Evolutionary conservation across 2,113 vertebrate genomes (phyloP).

Genomic region (Chloroceryle aenea): DNA sequence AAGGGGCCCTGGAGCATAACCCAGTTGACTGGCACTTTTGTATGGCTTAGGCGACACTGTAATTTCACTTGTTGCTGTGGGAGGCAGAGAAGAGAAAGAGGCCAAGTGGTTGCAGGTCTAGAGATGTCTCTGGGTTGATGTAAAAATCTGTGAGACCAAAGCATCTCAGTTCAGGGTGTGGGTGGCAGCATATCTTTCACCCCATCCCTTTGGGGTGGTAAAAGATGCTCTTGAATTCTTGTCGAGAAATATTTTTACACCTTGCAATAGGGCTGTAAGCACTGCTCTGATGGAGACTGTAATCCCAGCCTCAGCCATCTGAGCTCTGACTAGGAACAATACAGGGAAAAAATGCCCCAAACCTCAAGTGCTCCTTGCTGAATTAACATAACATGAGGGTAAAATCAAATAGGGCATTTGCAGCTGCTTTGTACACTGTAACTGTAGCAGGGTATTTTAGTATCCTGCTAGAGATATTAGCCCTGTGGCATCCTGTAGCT

Average conservation of each 20-base stretch:
- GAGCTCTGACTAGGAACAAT: background rate
- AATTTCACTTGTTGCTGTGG: background rate
- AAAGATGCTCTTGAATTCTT: background rate
- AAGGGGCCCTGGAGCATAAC: background rate
- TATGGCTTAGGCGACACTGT: background rate
- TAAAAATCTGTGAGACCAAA: background rate
- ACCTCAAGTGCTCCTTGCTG: background rate
- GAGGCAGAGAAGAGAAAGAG: background rate
- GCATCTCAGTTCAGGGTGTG: fast-evolving
- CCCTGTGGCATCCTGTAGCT: background rate
- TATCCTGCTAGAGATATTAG: conserved; percentile 23
- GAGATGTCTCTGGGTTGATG: background rate
- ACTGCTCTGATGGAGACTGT: fast-evolving
- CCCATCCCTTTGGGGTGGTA: background rate
- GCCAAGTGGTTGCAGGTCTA: background rate
- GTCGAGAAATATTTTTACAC: background rate
- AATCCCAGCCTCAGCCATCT: background rate
- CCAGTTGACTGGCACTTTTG: background rate
- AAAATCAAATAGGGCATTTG: background rate
- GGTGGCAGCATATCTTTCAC: background rate
- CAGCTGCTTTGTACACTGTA: background rate
- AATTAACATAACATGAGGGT: background rate
- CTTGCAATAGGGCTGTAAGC: background rate
- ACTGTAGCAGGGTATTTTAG: background rate
- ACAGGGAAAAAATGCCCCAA: background rate